Evolutionary conservation across 2,797 vertebrate genomes (phyloP), one percentile per base, ranked within the genome.

Genomic region (Myotis daubentonii): DNA sequence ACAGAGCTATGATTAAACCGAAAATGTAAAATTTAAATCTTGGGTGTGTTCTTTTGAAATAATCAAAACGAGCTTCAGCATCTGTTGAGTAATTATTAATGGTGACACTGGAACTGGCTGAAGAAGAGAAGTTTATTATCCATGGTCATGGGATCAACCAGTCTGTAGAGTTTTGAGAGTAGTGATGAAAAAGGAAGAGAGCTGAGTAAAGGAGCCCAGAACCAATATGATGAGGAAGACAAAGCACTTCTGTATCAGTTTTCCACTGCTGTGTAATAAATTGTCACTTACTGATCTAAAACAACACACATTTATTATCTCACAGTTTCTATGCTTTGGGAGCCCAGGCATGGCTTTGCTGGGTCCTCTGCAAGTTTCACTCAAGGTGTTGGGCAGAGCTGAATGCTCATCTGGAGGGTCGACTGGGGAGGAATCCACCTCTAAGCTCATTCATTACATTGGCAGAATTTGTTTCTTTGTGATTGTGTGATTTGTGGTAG

Each of bases 11-110:
- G 38, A 82, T 53, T 89, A 81, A 88, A 60, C 51, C 33, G 60
- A 92, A 86, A 83, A 62, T 81, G 25, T 86, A 79, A 82, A 85
- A 71, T 41, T 51, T 36, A 94, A 93, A 68, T 74, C 44, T 66
- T 86, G 30, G 17, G 53, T 84, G 7, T 89, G 25, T 47, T 92
- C 49, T 30, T 78, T n/a, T 85, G 74, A 55, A 78, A 68, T 60
- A 55, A 70, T 88, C 44, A 66, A 76, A 80, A 80, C 38, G 28
- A 78, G 47, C 25, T 57, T 68, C 71, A 82, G 3, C 72, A 71
- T 93, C 87, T 44, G 30, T 79, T 81, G 51, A 87, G 30, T 89
- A 44, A 74, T 85, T 78, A 57, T 41, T 66, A 70, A 60, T 86
- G n/a, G 80, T 78, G 74, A 75, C 70, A 25, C 38, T 82, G 19